Percentiles rank a stretch among this genome's conserved stretches.
These are phyloP conservation scores for Ailurus styani DNA, from an alignment of 2,113 vertebrate genomes.

Conservation along the genomic window DNA sequence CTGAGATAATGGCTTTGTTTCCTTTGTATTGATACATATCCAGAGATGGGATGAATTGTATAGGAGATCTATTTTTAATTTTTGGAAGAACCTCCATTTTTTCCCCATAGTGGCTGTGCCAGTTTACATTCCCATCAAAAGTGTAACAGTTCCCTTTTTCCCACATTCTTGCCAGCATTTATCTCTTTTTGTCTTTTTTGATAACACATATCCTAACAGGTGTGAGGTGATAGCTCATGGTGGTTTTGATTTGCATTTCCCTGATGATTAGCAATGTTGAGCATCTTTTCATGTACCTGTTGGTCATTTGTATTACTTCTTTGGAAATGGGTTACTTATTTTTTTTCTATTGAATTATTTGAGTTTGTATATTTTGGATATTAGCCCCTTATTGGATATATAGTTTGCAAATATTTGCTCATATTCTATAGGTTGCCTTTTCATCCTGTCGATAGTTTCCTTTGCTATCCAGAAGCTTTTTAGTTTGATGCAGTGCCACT, in stretches of 20 bases:
- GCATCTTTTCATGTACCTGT: not conserved
- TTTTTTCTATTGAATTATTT: not conserved
- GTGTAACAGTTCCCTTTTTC: no score
- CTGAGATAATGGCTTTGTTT: not conserved
- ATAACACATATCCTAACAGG: no score
- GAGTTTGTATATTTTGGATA: not conserved
- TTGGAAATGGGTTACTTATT: not conserved
- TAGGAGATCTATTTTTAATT: not conserved
- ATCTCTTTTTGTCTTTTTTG: no score
- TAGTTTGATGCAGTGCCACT: not conserved
- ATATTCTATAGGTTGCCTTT: not conserved
- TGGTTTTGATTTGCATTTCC: not conserved
- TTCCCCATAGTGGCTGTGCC: not conserved
- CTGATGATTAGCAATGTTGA: not conserved
- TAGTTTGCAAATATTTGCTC: not conserved
- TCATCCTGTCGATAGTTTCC: not conserved
- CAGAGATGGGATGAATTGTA: not conserved
- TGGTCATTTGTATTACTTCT: not conserved
- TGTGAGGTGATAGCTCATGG: no score
- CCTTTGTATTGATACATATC: not conserved
- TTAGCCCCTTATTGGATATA: not conserved
- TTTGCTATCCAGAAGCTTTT: not conserved
- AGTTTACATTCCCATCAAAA: not conserved
- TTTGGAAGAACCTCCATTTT: not conserved
- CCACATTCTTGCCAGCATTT: no score